Evolutionary conservation across 2,113 vertebrate genomes (phyloP), one percentile per base, ranked within the genome.

Genomic region (Mustelus asterias): DNA sequence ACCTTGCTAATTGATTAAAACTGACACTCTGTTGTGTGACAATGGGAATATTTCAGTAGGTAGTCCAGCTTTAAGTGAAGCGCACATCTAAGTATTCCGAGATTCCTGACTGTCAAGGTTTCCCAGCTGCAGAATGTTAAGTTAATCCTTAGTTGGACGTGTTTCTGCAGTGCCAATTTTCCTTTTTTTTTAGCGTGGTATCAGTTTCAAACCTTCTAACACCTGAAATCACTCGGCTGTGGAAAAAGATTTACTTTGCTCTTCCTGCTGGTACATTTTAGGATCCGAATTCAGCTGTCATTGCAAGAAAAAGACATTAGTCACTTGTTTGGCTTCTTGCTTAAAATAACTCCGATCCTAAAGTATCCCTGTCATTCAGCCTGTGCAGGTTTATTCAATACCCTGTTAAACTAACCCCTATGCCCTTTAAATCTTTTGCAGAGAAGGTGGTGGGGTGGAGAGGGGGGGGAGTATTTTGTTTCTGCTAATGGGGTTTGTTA

Each of bases 201-300:
- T 95, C 94, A 95, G 24, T 95, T 95, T 95, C 94, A 95, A 24
- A 44, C 44, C 94, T 8, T 72, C 41, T 26, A 95, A 95, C 94
- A 95, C 94, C 94, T 95, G 94, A 95, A 95, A 48, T 95, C 94
- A 95, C 69, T 95, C 94, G 44, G 69, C 94, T 95, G 94, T 95
- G 94, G 69, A 76, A 37, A 95, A 41, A 70, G 94, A 76, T 95
- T 95, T 95, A 54, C 67, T 67, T 95, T 95, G 11, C 94, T 95
- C 69, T 72, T 95, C 69, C 69, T 95, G 94, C 94, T 95, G 94
- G 94, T 95, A 95, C 94, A 95, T 69, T 95, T 95, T 95, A 95
- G 69, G 94, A 72, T 95, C 69, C 44, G 72, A 95, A 95, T 95
- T 95, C 69, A 95, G 41, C 94, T 95, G 94, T 95, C 67, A 95